Base-by-base conservation (phyloP, 1,140 invertebrate genomes). In the Bradysia coprophila region DNA sequence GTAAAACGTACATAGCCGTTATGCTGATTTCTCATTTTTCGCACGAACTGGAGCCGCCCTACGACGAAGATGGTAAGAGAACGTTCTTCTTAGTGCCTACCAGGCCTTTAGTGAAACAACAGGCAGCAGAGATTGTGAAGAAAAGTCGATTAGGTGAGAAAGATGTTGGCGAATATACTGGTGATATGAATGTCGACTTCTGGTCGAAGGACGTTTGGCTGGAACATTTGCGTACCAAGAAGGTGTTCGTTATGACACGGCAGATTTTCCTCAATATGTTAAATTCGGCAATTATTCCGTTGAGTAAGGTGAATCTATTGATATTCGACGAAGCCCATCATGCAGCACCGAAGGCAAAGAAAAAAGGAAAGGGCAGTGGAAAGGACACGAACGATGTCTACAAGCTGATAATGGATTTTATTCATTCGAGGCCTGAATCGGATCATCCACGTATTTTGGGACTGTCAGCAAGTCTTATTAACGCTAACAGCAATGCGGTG, bases 321-420 rank as follows among this genome's bases (percentile, higher is more conserved):
- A 22, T 39, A n/a, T 39, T 39, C 24, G 38, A 39, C 19, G 38
- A 39, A 22, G 22, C 21, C 19, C 38, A 39, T 39, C 38, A 39
- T 22, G 38, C n/a, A n/a, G n/a, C n/a, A n/a, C n/a, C n/a, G n/a
- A n/a, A n/a, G n/a, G n/a, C n/a, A n/a, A n/a, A n/a, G n/a, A n/a
- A n/a, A n/a, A n/a, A n/a, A n/a, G n/a, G n/a, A n/a, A n/a, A n/a
- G n/a, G n/a, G n/a, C n/a, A n/a, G n/a, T n/a, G n/a, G n/a, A n/a
- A n/a, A n/a, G n/a, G n/a, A n/a, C n/a, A n/a, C n/a, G n/a, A n/a
- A n/a, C n/a, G n/a, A n/a, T n/a, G n/a, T n/a, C n/a, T n/a, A n/a
- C n/a, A n/a, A n/a, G n/a, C n/a, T n/a, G n/a, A n/a, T n/a, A n/a
- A n/a, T n/a, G n/a, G n/a, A n/a, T n/a, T n/a, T n/a, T n/a, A n/a